Evolutionary conservation across 2,113 vertebrate species (phyloP).

Genomic region (Bettongia penicillata): DNA sequence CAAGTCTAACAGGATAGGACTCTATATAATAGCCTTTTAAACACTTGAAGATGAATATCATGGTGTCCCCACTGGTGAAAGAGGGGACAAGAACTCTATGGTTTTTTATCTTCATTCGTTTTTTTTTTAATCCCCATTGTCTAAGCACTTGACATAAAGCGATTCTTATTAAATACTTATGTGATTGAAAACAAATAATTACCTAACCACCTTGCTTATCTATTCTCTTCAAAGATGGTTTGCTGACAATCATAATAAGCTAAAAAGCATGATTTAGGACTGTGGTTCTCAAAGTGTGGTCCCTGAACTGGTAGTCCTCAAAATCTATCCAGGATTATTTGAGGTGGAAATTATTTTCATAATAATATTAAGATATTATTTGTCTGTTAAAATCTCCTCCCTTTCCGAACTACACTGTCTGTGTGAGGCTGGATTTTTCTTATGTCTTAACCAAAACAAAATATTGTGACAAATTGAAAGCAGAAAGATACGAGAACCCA

Average conservation of each 20-base stretch:
- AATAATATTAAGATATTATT: not conserved
- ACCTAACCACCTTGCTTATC: not conserved
- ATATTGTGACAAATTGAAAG: not conserved
- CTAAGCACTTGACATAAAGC: not conserved
- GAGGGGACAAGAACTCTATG: not conserved
- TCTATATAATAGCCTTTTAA: not conserved
- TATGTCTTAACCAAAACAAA: not conserved
- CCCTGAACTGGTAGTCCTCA: not conserved
- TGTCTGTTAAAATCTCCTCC: not conserved
- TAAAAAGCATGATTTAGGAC: not conserved
- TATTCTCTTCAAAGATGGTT: not conserved
- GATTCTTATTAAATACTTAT: not conserved
- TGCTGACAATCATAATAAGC: not conserved
- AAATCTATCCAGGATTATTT: not conserved
- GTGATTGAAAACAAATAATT: not conserved
- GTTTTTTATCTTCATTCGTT: not conserved
- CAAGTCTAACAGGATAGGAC: not conserved
- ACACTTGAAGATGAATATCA: not conserved
- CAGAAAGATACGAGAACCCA: not conserved
- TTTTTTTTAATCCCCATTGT: not conserved
- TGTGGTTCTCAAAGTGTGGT: not conserved
- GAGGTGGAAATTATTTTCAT: not conserved
- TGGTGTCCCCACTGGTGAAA: not conserved
- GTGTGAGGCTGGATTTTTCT: not conserved
- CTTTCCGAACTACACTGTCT: not conserved